Percentiles rank a stretch among this genome's conserved stretches.
Conservation (phyloP, 2,888 invertebrate species). For the Dyspetes luteomarginatus region DNA sequence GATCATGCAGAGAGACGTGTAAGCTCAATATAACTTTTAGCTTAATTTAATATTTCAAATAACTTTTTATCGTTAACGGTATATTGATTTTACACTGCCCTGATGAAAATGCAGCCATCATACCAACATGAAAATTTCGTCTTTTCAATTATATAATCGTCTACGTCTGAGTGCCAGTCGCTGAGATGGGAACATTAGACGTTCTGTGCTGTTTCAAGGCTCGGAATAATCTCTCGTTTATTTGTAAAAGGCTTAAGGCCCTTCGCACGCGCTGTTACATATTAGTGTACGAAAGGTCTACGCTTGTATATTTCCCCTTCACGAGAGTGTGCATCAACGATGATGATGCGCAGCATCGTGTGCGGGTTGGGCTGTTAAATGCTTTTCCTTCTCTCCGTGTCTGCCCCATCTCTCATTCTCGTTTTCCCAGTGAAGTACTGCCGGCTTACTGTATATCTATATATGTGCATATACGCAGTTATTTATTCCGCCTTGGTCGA, state of each 20-base stretch:
- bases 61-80: too few species aligned
- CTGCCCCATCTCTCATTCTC: constrained; percentile 52
- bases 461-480: constrained; percentile 28
- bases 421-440: constrained; percentile 24
- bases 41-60: too few species aligned
- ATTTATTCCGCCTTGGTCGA: constrained; percentile 54
- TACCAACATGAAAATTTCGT: too few species aligned
- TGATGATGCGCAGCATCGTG: constrained; percentile 46
- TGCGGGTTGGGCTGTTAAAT: constrained; percentile 38
- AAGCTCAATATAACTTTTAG: too few species aligned
- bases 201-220: neutral
- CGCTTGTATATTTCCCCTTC: neutral
- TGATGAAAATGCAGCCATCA: too few species aligned
- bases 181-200: neutral
- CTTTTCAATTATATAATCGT: too few species aligned
- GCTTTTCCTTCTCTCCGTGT: constrained; percentile 45
- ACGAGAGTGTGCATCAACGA: constrained; percentile 30
- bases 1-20: too few species aligned
- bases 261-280: constrained; percentile 40
- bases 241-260: constrained; percentile 47
- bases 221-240: constrained; percentile 54
- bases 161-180: neutral
- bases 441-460: neutral
- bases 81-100: too few species aligned
- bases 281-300: constrained; percentile 28